phyloP scores from a whole-genome alignment of 2,113 vertebrate genomes.

The Brachirus orientalis region DNA sequence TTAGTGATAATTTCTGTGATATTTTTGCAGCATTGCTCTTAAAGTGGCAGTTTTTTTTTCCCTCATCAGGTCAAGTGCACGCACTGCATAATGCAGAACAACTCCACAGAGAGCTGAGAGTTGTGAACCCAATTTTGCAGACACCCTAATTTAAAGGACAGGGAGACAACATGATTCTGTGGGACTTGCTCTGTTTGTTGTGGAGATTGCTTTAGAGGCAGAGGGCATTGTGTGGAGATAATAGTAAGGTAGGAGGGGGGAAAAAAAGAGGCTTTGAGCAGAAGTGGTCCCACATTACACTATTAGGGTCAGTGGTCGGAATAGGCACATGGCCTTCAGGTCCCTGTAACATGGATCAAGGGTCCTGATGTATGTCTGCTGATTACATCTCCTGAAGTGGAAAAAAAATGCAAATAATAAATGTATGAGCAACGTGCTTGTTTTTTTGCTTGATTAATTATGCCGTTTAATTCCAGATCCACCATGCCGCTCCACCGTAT shows the following conservation, averaged over 20 bases:
- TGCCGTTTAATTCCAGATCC: conserved; percentile 86
- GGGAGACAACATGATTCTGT: conserved; percentile 38
- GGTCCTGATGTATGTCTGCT: conserved; percentile 69
- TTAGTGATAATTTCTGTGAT: conserved; percentile 29
- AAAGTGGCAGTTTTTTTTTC: conserved; percentile 20
- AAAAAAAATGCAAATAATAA: conserved; percentile 84
- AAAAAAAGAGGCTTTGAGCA: conserved; percentile 32
- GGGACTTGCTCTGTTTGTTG: conserved; percentile 65
- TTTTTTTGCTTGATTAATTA: conserved; percentile 86
- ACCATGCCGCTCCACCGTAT: conserved; percentile 77
- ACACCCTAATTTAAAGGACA: conserved; percentile 68
- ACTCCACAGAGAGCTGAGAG: conserved; percentile 59
- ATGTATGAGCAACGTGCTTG: conserved; percentile 83
- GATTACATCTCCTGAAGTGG: conserved; percentile 81
- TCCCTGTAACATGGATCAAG: conserved; percentile 62
- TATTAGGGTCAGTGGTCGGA: conserved; percentile 70
- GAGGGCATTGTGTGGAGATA: conserved; percentile 57
- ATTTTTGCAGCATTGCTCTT: conserved; percentile 14
- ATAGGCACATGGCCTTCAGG: conserved; percentile 53
- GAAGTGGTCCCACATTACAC: conserved; percentile 43
- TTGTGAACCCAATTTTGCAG: conserved; percentile 75
- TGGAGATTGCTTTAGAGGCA: conserved; percentile 64
- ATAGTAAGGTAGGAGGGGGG: conserved; percentile 22
- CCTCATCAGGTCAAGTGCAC: conserved; percentile 38
- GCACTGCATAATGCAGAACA: conserved; percentile 65